Evolutionary conservation across 2,113 vertebrate species (phyloP).

Genomic region (Laticauda colubrina): DNA sequence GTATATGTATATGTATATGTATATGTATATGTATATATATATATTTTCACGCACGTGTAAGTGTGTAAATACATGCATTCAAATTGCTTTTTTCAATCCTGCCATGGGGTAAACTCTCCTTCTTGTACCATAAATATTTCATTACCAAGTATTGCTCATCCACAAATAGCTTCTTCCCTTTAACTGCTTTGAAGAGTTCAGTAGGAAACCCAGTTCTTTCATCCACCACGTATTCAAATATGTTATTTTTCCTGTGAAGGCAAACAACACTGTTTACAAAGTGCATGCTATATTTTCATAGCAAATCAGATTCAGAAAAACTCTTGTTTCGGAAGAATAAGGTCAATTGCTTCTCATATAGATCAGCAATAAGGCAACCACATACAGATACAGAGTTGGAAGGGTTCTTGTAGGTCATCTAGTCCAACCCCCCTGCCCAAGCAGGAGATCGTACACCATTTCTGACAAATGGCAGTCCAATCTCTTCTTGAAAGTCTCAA

Average conservation of each 20-base stretch:
- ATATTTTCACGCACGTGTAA: too few relatives aligned
- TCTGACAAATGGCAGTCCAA: too few relatives aligned
- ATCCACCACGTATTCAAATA: constrained; percentile 60
- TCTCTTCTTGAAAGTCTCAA: too few relatives aligned
- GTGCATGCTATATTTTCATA: not conserved
- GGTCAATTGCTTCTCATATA: not conserved
- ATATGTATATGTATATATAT: too few relatives aligned
- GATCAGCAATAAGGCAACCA: not conserved
- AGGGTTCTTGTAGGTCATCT: too few relatives aligned
- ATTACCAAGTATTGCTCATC: constrained; percentile 67
- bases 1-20: too few relatives aligned
- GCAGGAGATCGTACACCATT: too few relatives aligned
- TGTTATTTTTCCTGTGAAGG: constrained; percentile 61
- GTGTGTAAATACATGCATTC: too few relatives aligned
- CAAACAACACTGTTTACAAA: not conserved
- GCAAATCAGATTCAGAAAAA: not conserved
- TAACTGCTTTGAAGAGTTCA: constrained; percentile 58
- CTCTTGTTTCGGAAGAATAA: not conserved
- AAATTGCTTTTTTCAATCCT: too few relatives aligned
- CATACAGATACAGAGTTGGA: too few relatives aligned
- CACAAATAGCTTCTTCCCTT: constrained; percentile 68
- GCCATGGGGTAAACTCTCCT: too few relatives aligned
- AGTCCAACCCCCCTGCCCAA: too few relatives aligned
- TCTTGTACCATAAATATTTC: not conserved
- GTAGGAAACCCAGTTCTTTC: constrained; percentile 57